A percentile compares a stretch with the other conserved stretches of the same genome.
These are phyloP conservation scores for Lamellibrachia luymesi DNA, from an alignment of 1,140 invertebrate genomes.

Conservation along the genomic window DNA sequence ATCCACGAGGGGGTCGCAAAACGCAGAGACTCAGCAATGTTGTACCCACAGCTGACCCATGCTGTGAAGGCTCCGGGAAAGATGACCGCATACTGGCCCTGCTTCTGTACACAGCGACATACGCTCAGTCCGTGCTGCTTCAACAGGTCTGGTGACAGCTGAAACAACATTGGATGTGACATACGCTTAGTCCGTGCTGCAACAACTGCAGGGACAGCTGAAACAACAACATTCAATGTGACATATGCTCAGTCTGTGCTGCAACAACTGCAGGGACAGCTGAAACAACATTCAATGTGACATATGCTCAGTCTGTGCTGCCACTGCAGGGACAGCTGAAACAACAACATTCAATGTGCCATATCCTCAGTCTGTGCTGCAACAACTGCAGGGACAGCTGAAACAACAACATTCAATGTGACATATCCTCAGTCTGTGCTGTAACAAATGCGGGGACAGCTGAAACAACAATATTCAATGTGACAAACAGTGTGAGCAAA, in stretches of 20 bases:
- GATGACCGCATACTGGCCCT: slow-evolving; percentile 86
- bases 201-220: neutral
- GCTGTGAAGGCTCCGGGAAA: slow-evolving; percentile 89
- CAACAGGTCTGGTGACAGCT: slow-evolving; percentile 78
- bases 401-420: neutral
- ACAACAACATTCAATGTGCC: neutral
- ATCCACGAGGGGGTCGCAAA: slow-evolving; percentile 86
- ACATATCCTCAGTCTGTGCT: neutral
- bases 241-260: neutral
- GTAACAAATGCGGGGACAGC: neutral
- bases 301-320: neutral
- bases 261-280: neutral
- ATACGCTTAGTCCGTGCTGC: neutral
- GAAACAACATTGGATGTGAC: slow-evolving; percentile 2
- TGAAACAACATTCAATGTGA: neutral
- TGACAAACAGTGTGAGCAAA: too few relatives aligned
- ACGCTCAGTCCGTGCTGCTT: slow-evolving; percentile 75
- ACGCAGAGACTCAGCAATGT: slow-evolving; percentile 89
- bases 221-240: neutral
- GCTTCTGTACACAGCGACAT: slow-evolving; percentile 77
- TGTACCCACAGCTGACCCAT: slow-evolving; percentile 84
- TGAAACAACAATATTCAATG: neutral
- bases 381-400: neutral
- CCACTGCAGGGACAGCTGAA: neutral
- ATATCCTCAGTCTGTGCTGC: neutral